Base-by-base conservation (phyloP, 2,888 invertebrate genomes). In the Dendrolimus pini region DNA sequence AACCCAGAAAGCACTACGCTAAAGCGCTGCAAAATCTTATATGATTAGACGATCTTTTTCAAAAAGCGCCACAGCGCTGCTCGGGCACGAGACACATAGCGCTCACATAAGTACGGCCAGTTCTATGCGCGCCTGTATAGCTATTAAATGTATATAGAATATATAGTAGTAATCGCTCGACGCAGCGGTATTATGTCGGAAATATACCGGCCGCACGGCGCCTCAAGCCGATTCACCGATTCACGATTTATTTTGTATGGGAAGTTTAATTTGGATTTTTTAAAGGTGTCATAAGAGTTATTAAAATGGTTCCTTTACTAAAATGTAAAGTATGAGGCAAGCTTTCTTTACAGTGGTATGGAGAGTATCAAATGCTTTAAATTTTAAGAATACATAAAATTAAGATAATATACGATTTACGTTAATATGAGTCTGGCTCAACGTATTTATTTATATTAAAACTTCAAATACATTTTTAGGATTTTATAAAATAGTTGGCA, bases 101-200 rank as follows among this genome's bases (percentile, higher is more conserved):
- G 89, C 90, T 90, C 89, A 89, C 89, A 89, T 89, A 89, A 90
- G 89, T 90, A 90, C 90, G 89, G 89, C 89, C 89, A 89, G 89
- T 90, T 90, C 90, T 90, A 90, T 89, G 89, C 90, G 89, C 89
- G 90, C 89, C 89, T 90, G 89, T 90, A 90, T 90, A 90, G 89
- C 89, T 90, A 89, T 90, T 89, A 90, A 90, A 90, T 90, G 90
- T 90, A 90, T 90, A 90, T 90, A 89, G 90, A 90, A 90, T 90
- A 90, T 90, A 90, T 90, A 90, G 90, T 90, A 90, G 90, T 90
- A 90, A 90, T 90, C 90, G 90, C 90, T 90, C 90, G 90, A 90
- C 90, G 90, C 90, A 90, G 90, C 90, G 90, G 90, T 90, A 90
- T 90, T 90, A 90, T 90, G 90, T 90, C 89, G 90, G 90, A 90